Evolutionary conservation across 2,888 invertebrate species (phyloP).

Genomic region (Caprella mutica): DNA sequence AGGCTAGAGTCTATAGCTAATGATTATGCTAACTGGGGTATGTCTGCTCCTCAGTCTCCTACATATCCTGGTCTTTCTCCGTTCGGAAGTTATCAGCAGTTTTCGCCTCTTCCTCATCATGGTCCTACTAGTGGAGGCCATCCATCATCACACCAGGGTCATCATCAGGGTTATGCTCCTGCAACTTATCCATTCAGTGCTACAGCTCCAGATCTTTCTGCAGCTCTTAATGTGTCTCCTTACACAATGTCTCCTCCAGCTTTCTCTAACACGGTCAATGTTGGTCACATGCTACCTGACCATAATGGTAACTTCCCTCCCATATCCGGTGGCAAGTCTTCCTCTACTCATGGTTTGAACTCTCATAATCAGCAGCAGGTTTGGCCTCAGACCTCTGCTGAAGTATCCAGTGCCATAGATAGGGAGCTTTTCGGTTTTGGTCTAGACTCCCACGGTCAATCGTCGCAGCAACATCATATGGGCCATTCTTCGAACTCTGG

Average conservation of each 20-base stretch:
- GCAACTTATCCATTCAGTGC: conserved; percentile 2
- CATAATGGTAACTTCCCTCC: neutral
- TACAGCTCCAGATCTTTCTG: conserved; percentile 1
- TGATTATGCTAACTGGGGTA: conserved; percentile 1
- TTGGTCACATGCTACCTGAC: conserved; percentile 4
- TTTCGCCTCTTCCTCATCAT: conserved; percentile 6
- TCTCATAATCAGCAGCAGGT: neutral
- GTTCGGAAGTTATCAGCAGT: conserved; percentile 6
- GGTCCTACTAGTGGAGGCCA: no score
- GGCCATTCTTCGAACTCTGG: no score
- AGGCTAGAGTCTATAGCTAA: neutral
- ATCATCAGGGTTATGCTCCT: neutral
- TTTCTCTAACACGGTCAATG: conserved; percentile 2
- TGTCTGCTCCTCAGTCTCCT: neutral
- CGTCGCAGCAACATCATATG: no score
- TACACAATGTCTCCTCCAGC: neutral
- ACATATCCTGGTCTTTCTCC: conserved; percentile 2
- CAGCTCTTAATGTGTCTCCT: neutral
- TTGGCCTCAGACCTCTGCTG: neutral
- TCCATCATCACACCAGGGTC: no score
- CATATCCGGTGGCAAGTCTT: no score
- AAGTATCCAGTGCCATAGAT: conserved; percentile 1
- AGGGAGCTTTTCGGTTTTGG: conserved; percentile 7
- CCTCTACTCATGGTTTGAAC: neutral
- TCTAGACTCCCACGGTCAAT: neutral